Evolutionary conservation across 1,140 invertebrate genomes (phyloP).

Genomic region (Ganaspis sp.): DNA sequence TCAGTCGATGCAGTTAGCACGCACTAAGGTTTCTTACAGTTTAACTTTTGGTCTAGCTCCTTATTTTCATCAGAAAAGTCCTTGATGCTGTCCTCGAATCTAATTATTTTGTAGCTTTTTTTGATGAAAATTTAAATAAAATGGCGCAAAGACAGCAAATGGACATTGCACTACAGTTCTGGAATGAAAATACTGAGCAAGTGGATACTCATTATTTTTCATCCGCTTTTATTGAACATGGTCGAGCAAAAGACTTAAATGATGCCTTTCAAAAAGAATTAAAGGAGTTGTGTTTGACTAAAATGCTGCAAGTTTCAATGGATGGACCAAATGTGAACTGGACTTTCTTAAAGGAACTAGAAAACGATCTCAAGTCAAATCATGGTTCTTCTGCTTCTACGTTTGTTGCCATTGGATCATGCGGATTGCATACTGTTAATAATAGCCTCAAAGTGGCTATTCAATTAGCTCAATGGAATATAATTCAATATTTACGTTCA

Average conservation of each 20-base stretch:
- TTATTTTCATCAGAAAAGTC: slow-evolving; percentile 16
- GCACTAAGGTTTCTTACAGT: slow-evolving; percentile 33
- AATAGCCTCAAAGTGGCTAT: neutral
- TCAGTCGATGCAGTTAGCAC: neutral
- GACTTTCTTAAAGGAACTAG: slow-evolving; percentile 28
- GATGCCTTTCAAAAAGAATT: slow-evolving; percentile 33
- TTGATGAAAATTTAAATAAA: slow-evolving; percentile 51
- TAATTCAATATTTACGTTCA: neutral
- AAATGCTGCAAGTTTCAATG: slow-evolving; percentile 49
- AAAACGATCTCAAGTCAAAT: neutral
- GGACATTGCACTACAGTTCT: slow-evolving; percentile 38
- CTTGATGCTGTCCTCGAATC: neutral
- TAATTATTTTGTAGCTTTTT: slow-evolving; percentile 38
- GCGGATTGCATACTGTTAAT: neutral
- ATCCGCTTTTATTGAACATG: slow-evolving; percentile 36
- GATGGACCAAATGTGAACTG: slow-evolving; percentile 50
- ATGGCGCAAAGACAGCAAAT: slow-evolving; percentile 45
- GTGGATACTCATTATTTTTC: slow-evolving; percentile 32
- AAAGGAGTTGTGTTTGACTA: slow-evolving; percentile 4
- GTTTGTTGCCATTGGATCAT: neutral
- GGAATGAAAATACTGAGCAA: slow-evolving; percentile 31
- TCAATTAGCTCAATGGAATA: neutral
- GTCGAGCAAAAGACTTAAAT: slow-evolving; percentile 29
- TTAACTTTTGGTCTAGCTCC: slow-evolving; percentile 34
- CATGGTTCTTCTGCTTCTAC: neutral